Percentiles rank a stretch among this genome's conserved stretches.
Evolutionary conservation across 2,113 vertebrate genomes (phyloP).

Genomic region (Sterna hirundo): DNA sequence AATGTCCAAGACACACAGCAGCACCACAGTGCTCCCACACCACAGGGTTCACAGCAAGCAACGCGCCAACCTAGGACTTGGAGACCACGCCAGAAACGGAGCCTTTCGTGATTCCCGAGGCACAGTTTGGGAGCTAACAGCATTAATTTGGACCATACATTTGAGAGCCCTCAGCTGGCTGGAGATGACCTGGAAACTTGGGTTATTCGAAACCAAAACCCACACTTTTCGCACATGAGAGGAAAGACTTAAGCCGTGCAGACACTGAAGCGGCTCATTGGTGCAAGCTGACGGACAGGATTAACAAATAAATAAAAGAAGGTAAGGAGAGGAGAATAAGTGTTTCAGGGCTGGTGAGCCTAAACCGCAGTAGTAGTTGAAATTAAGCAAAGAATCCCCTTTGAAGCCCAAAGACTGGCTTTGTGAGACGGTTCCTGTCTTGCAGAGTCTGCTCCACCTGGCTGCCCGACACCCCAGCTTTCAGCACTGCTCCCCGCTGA

Average conservation of each 20-base stretch:
- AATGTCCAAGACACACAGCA: fast-evolving
- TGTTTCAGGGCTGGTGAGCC: not conserved
- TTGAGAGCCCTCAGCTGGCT: not conserved
- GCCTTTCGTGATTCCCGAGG: not conserved
- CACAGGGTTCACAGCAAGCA: not conserved
- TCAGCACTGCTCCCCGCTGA: not conserved
- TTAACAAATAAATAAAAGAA: not conserved
- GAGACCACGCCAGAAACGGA: not conserved
- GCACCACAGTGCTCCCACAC: not conserved
- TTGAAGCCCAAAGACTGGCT: not conserved
- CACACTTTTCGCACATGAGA: not conserved
- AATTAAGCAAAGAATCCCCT: not conserved
- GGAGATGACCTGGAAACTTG: not conserved
- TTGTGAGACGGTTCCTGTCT: not conserved
- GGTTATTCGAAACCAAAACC: not conserved
- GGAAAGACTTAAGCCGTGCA: not conserved
- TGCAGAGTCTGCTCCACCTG: not conserved
- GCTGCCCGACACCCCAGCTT: fast-evolving
- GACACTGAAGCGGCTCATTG: not conserved
- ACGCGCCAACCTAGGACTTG: fast-evolving
- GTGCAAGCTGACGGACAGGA: not conserved
- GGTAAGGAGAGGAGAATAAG: fast-evolving
- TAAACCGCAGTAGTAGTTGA: not conserved
- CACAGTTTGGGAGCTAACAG: not conserved
- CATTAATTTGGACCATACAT: fast-evolving